These are phyloP conservation scores for Labeo calbasu DNA, from an alignment of 2,797 vertebrate species.

Conservation along the genomic window DNA sequence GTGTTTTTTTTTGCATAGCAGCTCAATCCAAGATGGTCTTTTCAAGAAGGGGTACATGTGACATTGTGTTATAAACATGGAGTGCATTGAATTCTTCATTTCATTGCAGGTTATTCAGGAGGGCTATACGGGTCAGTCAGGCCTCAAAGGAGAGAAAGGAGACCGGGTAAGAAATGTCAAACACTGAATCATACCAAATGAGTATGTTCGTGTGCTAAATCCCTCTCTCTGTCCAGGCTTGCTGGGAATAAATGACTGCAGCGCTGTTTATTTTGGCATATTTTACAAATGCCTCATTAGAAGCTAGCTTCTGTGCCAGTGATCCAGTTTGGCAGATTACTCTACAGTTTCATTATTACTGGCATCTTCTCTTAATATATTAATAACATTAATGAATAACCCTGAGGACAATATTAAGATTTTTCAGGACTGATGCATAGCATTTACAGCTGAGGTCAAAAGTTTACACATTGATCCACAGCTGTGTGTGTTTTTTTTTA, in stretches of 20 bases:
- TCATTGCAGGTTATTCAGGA: conserved; percentile 54
- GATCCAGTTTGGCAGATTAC: conserved; percentile 47
- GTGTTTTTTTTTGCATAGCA: neutral
- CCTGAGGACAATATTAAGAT: neutral
- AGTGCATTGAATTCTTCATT: neutral
- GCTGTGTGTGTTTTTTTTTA: no score
- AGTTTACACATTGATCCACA: no score
- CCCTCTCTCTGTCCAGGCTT: conserved; percentile 26
- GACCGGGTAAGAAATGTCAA: conserved; percentile 70
- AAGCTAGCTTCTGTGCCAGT: conserved; percentile 35
- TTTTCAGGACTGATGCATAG: neutral
- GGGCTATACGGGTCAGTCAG: conserved; percentile 67
- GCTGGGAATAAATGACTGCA: conserved; percentile 46
- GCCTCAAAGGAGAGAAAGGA: conserved; percentile 76
- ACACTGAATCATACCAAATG: conserved; percentile 16
- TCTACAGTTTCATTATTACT: conserved; percentile 51
- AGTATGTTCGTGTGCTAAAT: conserved; percentile 18
- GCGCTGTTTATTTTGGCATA: conserved; percentile 53
- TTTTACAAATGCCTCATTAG: conserved; percentile 52
- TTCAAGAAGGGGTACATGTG: neutral
- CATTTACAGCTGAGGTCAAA: neutral
- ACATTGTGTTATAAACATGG: neutral
- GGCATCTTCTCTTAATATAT: conserved; percentile 36
- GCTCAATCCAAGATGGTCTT: neutral
- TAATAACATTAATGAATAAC: conserved; percentile 35